These are phyloP conservation scores for Heterotis niloticus DNA, from an alignment of 2,113 vertebrate species.

Conservation along the genomic window DNA sequence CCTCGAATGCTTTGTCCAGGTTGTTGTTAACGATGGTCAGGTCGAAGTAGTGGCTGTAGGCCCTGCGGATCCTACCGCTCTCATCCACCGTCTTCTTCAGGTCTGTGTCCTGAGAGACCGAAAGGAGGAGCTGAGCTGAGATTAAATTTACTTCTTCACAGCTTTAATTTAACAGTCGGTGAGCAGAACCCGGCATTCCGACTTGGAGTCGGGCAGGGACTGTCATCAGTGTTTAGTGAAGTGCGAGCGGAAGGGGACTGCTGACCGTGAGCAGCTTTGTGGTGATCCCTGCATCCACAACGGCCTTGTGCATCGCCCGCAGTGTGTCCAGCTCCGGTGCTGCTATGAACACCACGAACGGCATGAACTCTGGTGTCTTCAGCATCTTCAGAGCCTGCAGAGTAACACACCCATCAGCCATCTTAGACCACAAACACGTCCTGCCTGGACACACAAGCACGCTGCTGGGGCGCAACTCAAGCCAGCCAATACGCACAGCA, in stretches of 20 bases:
- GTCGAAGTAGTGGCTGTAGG: constrained; percentile 96
- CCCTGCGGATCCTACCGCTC: constrained; percentile 86
- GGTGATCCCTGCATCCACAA: constrained; percentile 91
- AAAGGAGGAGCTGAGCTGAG: neutral
- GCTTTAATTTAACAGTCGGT: too few species aligned
- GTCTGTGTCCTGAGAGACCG: constrained; percentile 78
- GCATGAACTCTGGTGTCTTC: constrained; percentile 95
- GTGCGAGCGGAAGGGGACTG: too few species aligned
- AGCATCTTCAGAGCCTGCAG: constrained; percentile 88
- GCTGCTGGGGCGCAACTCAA: too few species aligned
- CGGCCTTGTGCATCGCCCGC: constrained; percentile 95
- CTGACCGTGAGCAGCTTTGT: constrained; percentile 92
- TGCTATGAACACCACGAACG: constrained; percentile 95
- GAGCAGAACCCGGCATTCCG: neutral
- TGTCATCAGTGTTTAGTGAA: too few species aligned
- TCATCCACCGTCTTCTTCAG: constrained; percentile 97
- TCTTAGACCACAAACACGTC: neutral
- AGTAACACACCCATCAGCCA: constrained; percentile 28
- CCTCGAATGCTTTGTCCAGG: constrained; percentile 95
- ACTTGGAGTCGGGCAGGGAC: too few species aligned
- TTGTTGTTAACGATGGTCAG: constrained; percentile 92
- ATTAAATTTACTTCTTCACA: neutral
- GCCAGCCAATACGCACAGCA: too few species aligned
- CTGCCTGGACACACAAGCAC: too few species aligned
- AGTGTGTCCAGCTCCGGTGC: constrained; percentile 90